phyloP scores from a whole-genome alignment of 2,113 vertebrate species.

The Epinephelus moara region DNA sequence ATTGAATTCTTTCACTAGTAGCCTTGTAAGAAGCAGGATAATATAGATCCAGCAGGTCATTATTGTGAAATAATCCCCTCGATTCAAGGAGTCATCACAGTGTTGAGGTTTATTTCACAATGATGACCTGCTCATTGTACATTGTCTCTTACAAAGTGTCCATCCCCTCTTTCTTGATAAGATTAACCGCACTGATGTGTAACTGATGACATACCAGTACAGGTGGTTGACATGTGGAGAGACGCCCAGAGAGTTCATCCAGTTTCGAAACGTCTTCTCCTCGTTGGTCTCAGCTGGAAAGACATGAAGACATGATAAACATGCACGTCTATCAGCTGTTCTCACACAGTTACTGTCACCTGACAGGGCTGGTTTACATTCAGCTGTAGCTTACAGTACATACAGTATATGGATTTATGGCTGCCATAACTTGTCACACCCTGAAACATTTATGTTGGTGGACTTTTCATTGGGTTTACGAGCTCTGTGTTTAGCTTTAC shows the following conservation, averaged over 20 bases:
- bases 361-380: background rate
- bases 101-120: no score
- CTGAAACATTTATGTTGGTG: background rate
- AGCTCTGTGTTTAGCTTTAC: background rate
- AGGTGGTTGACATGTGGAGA: slow-evolving; percentile 93
- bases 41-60: no score
- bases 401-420: slow-evolving; percentile 10
- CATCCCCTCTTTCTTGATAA: background rate
- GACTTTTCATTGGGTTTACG: slow-evolving; percentile 7
- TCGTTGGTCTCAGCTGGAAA: slow-evolving; percentile 92
- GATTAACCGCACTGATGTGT: background rate
- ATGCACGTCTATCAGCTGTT: background rate
- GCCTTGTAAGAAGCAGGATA: no score
- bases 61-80: no score
- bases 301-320: slow-evolving; percentile 15
- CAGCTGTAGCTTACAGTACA: background rate
- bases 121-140: no score
- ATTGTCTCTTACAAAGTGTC: background rate
- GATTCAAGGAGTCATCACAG: no score
- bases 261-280: slow-evolving; percentile 96
- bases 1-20: no score
- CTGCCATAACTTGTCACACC: background rate
- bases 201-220: slow-evolving; percentile 87
- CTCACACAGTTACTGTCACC: background rate
- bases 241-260: slow-evolving; percentile 99